Conservation (phyloP, 2,888 invertebrate genomes). For the Tachina fera region DNA sequence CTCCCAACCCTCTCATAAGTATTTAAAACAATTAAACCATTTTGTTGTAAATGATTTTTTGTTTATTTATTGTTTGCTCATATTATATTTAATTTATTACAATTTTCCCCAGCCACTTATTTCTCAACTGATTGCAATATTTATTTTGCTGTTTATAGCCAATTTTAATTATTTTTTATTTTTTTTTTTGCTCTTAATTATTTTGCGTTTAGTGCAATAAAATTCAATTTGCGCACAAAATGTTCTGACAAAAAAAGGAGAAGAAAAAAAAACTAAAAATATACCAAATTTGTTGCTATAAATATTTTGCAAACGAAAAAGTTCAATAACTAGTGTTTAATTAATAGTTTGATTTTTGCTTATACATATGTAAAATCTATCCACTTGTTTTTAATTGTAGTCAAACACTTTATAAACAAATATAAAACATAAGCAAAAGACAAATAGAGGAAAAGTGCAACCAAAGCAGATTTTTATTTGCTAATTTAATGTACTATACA, state of each 20-base stretch:
- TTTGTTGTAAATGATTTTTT: constrained; percentile 8
- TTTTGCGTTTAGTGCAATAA: constrained; percentile 42
- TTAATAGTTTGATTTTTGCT: constrained; percentile 44
- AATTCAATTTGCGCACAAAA: constrained; percentile 47
- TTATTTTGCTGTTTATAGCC: constrained; percentile 49
- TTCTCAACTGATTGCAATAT: constrained; percentile 49
- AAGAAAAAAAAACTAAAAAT: constrained; percentile 9
- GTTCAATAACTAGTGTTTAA: constrained; percentile 43
- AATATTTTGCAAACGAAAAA: constrained; percentile 30
- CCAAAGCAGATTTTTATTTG: background rate
- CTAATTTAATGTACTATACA: background rate
- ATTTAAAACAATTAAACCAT: constrained; percentile 20
- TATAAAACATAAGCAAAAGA: background rate
- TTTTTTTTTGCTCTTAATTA: background rate
- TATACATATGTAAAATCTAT: background rate
- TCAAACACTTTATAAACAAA: constrained; percentile 18
- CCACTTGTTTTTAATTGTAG: constrained; percentile 9
- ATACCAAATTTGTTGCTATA: constrained; percentile 11
- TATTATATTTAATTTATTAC: constrained; percentile 51
- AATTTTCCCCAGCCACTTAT: constrained; percentile 24
- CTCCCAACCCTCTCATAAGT: background rate
- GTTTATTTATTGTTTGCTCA: constrained; percentile 35
- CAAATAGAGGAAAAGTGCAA: background rate
- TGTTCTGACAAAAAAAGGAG: background rate
- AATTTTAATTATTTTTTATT: constrained; percentile 10